Base-by-base conservation (phyloP, 2,888 invertebrate genomes). In the Cactoblastis cactorum region DNA sequence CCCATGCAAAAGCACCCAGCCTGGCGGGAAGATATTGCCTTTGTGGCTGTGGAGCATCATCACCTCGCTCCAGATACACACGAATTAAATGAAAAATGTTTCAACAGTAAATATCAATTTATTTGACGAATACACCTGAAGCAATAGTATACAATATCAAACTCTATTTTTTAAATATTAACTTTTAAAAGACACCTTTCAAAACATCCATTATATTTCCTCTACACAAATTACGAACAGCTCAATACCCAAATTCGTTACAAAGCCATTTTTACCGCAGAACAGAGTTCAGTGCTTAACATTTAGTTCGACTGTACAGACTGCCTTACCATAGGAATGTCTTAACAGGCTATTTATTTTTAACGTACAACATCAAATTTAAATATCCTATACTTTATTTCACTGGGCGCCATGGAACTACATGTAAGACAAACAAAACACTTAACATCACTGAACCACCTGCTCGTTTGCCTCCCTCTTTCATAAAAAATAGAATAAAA, bases 61-160 rank as follows among this genome's bases (percentile, higher is more conserved):
- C n/a, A n/a, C n/a, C n/a, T n/a, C n/a, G n/a, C n/a, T n/a, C n/a
- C n/a, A n/a, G n/a, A n/a, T n/a, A n/a, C n/a, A n/a, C n/a, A n/a
- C n/a, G n/a, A n/a, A n/a, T n/a, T n/a, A n/a, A n/a, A n/a, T n/a
- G n/a, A 41, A 41, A 35, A 12, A 24, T n/a, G 32, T 18, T 45
- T 32, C 38, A 65, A 65, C 61, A 62, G 61, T 62, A 61, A 64
- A 64, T 62, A 65, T 57, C 37, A 51, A 55, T 60, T 62, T 64
- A 61, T 59, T 62, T 55, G 56, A 46, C 46, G 46, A 46, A 46
- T 34, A 59, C 56, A 58, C 57, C 49, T 43, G 50, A 58, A 56
- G 52, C 55, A 35, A 57, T 51, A 50, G 48, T 50, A 54, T 43
- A 52, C 49, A 49, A 50, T 51, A 47, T 49, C 46, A 47, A 49